Percentiles rank a stretch among this genome's conserved stretches.
These are phyloP conservation scores for Erynnis tages DNA, from an alignment of 2,888 invertebrate genomes.

Conservation along the genomic window DNA sequence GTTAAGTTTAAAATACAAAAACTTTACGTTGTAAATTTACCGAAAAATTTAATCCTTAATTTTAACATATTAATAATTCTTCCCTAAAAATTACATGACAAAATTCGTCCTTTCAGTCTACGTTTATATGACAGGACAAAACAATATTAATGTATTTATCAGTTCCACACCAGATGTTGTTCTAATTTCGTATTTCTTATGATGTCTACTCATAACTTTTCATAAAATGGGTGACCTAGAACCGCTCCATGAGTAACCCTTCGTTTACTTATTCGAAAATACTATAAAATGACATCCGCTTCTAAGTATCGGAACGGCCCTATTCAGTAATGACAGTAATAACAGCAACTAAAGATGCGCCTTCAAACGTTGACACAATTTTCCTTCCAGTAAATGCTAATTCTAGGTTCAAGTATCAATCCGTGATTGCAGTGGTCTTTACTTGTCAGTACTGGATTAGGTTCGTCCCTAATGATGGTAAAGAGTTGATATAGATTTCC, in stretches of 20 bases:
- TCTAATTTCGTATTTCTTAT: too few species aligned
- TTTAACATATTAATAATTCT: too few species aligned
- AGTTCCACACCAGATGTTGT: too few species aligned
- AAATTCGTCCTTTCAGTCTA: too few species aligned
- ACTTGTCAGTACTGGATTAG: neutral
- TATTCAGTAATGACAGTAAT: constrained; percentile 22
- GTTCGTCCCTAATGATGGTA: neutral
- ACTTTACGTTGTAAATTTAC: too few species aligned
- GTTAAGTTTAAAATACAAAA: too few species aligned
- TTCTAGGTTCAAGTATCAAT: neutral
- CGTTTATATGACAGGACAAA: too few species aligned
- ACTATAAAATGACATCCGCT: constrained; percentile 14
- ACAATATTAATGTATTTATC: too few species aligned
- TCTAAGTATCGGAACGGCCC: constrained; percentile 20
- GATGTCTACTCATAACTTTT: neutral
- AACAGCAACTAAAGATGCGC: constrained; percentile 22
- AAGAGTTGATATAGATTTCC: neutral
- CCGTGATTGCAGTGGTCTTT: constrained; percentile 5
- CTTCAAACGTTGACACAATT: constrained; percentile 16
- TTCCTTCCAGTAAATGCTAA: constrained; percentile 23
- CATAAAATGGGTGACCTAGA: neutral
- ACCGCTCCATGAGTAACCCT: constrained; percentile 3
- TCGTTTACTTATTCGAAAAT: constrained; percentile 8
- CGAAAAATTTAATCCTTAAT: too few species aligned
- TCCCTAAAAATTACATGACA: too few species aligned